phyloP scores from a whole-genome alignment of 2,888 invertebrate species.

The Gastracanthus pulcherrimus region DNA sequence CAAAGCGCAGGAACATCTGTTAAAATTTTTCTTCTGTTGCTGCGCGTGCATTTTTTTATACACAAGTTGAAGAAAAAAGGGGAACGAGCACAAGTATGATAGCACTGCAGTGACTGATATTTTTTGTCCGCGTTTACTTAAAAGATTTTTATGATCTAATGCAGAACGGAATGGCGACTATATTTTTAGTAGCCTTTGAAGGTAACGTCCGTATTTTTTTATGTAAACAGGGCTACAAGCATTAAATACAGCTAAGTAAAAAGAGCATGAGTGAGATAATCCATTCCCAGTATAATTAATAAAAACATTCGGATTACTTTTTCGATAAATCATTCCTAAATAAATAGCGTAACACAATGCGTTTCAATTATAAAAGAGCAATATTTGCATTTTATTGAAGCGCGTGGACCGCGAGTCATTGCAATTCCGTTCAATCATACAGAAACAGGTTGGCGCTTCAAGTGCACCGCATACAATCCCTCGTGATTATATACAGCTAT shows the following conservation, averaged over 20 bases:
- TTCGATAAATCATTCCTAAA: not conserved
- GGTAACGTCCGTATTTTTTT: too few species aligned
- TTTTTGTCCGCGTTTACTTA: not conserved
- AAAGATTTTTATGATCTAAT: not conserved
- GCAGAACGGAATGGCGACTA: too few species aligned
- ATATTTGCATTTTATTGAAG: slow-evolving; percentile 1
- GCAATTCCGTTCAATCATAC: slow-evolving; percentile 44
- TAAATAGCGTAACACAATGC: not conserved
- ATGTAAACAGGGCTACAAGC: not conserved
- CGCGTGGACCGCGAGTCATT: slow-evolving; percentile 1
- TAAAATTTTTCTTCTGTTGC: slow-evolving; percentile 22
- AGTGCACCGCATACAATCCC: slow-evolving; percentile 43
- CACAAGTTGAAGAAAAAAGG: not conserved
- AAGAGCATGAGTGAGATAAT: not conserved
- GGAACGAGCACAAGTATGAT: not conserved
- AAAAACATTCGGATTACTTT: not conserved
- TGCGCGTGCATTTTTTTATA: not conserved
- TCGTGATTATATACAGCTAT: slow-evolving; percentile 31
- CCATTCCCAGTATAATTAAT: not conserved
- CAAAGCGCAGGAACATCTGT: slow-evolving; percentile 25
- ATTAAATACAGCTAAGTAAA: not conserved
- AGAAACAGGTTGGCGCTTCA: slow-evolving; percentile 42
- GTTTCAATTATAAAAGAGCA: slow-evolving; percentile 6
- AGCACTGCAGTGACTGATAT: not conserved
- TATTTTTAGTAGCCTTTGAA: too few species aligned